These are phyloP conservation scores for Athalia rosae DNA, from an alignment of 2,888 invertebrate genomes.

Conservation along the genomic window DNA sequence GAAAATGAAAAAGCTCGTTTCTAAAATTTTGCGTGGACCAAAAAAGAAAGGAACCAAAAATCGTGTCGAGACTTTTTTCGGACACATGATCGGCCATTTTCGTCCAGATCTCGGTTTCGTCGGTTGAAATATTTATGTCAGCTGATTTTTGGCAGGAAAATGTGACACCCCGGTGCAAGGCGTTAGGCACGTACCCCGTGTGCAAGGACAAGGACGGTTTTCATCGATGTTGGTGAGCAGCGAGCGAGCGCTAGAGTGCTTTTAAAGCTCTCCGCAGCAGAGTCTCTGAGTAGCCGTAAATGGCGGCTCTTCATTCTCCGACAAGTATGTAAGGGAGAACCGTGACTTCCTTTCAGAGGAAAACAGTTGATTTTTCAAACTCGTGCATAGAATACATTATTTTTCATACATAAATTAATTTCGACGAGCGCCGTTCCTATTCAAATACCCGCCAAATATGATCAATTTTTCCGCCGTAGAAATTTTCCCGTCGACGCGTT, in stretches of 20 bases:
- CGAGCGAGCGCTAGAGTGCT: conserved; percentile 4
- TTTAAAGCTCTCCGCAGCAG: conserved; percentile 41
- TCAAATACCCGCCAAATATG: too few relatives aligned
- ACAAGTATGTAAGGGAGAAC: conserved; percentile 20
- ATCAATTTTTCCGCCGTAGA: too few relatives aligned
- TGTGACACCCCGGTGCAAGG: neutral
- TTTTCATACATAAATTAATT: neutral
- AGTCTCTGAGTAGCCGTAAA: conserved; percentile 42
- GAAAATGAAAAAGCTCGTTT: neutral
- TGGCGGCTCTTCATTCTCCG: conserved; percentile 33
- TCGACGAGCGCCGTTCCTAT: too few relatives aligned
- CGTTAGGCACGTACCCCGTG: neutral
- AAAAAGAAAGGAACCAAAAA: too few relatives aligned
- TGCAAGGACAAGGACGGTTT: conserved; percentile 10
- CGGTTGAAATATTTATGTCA: too few relatives aligned
- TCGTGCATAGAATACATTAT: conserved; percentile 5
- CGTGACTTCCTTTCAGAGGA: conserved; percentile 35
- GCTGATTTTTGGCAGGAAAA: neutral
- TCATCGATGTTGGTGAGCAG: conserved; percentile 37
- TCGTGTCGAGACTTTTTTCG: too few relatives aligned
- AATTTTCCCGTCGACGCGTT: too few relatives aligned
- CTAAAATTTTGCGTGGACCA: too few relatives aligned
- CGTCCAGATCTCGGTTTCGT: too few relatives aligned
- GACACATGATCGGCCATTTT: too few relatives aligned
- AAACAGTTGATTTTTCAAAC: conserved; percentile 40